Evolutionary conservation across 2,113 vertebrate species (phyloP), one percentile per base, ranked within the genome.

Genomic region (Panthera leo): DNA sequence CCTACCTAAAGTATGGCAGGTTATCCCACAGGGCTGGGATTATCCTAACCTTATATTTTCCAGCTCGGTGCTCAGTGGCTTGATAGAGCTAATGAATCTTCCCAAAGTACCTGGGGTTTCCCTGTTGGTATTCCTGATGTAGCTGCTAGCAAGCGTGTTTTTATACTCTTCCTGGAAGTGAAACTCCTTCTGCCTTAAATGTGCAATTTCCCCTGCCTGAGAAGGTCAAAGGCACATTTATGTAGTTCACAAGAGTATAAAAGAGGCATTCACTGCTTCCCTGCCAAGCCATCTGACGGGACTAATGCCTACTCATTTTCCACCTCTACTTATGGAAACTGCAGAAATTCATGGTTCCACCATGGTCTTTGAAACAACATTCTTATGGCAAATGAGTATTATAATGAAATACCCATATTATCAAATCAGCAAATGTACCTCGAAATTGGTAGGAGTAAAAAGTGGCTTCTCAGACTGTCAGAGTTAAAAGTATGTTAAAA

Each of bases 211-310:
- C 89, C 71, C 58, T 96, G 68, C 82, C 71, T 68, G 85, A 96
- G 95, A 98, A 97, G 97, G 95, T 97, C 97, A 97, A 82, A 97
- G 88, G 51, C 98, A 85, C 85, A 18, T 97, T 97, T 95, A 87
- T 94, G 34, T 39, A 95, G 94, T 97, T 94, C 91, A 91, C 65
- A 36, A 39, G 51, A 95, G 29, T 85, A 91, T 97, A 97, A 95
- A 97, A 95, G 92, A 88, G 75, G 65, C 94, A 83, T 95, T 98
- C 94, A 97, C 45, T 34, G 84, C 94, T 63, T 97, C 89, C 86
- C 86, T 96, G 91, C 97, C 83, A 95, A 78, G 61, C 73, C 73
- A 71, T 92, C 71, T 86, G 80, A 97, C 65, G 96, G 39, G 51
- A 90, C 92, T 88, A 96, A 95, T 95, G 78, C 96, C 45, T 95